Base-by-base conservation (phyloP, 35 echinoderm and acorn worm genomes). In the Apostichopus japonicus region DNA sequence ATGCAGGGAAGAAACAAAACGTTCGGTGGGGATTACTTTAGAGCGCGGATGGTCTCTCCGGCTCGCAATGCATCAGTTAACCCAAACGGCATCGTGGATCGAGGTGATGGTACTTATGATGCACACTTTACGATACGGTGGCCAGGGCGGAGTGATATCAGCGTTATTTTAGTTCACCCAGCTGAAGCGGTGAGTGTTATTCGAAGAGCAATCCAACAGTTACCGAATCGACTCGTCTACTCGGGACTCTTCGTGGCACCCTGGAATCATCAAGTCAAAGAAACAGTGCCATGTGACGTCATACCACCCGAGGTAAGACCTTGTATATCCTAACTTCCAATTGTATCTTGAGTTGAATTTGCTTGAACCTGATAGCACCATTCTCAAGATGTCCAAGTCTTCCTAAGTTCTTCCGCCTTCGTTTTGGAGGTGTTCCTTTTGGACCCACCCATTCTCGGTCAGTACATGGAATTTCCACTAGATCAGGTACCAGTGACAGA, bases 51-150 rank as follows among this genome's bases (percentile, higher is more conserved):
- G 24, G 15, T 8, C 52, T 80, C 0, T 10, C 1, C 24, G 21
- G 78, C 15, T 7, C 24, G 8, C 15, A 14, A 15, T 14, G 24
- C 78, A 8, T 80, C 24, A 6, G 78, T 80, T 25, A 80, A 80
- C 78, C 78, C 78, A 15, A 16, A 51, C 51, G 24, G 52, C 24
- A 80, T 80, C 6, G 15, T 80, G 52, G 78, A 80, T 27, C 24
- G 7, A 6, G 23, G 78, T 15, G 52, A 80, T 44, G 78, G 78
- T 24, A 80, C 78, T 44, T 80, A 80, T 16, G 78, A 80, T 80
- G 78, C 27, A 6, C 51, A 51, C 24, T 80, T 80, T 44, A 80
- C 78, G 22, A 14, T 80, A 10, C 78, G 78, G 51, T 80, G 78
- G 78, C 51, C 78, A 44, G 78, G 78, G 16, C 6, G 11, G 21